Conservation (phyloP, 2,888 invertebrate species). For the Nebria brevicollis region DNA sequence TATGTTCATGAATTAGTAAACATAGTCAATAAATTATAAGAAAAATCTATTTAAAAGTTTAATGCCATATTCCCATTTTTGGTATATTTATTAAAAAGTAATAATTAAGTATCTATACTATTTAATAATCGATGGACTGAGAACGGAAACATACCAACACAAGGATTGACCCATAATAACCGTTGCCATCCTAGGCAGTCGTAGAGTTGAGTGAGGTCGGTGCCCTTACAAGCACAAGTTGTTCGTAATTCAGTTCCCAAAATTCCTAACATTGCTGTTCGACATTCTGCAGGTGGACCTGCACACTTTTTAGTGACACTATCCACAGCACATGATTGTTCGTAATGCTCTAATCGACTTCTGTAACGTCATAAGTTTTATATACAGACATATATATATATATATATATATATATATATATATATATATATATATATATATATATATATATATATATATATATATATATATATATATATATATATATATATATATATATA, state of each 20-base stretch:
- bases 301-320: conserved; percentile 90
- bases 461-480: background rate
- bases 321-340: conserved; percentile 91
- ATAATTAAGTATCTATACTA: too few relatives aligned
- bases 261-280: conserved; percentile 86
- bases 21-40: too few relatives aligned
- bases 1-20: too few relatives aligned
- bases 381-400: background rate
- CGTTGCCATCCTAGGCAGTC: conserved; percentile 92
- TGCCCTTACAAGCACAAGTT: conserved; percentile 88
- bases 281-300: conserved; percentile 84
- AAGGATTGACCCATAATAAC: conserved; percentile 90
- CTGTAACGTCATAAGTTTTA: conserved; percentile 61
- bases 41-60: too few relatives aligned
- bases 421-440: background rate
- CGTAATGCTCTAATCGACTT: conserved; percentile 84
- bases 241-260: conserved; percentile 89
- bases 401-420: background rate
- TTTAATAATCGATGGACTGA: too few relatives aligned
- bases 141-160: conserved; percentile 79
- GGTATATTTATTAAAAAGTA: too few relatives aligned
- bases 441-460: background rate
- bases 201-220: conserved; percentile 85
- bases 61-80: too few relatives aligned
- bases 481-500: background rate